Evolutionary conservation across 1,140 invertebrate species (phyloP), one percentile per base, ranked within the genome.

Genomic region (Eupeodes corollae): DNA sequence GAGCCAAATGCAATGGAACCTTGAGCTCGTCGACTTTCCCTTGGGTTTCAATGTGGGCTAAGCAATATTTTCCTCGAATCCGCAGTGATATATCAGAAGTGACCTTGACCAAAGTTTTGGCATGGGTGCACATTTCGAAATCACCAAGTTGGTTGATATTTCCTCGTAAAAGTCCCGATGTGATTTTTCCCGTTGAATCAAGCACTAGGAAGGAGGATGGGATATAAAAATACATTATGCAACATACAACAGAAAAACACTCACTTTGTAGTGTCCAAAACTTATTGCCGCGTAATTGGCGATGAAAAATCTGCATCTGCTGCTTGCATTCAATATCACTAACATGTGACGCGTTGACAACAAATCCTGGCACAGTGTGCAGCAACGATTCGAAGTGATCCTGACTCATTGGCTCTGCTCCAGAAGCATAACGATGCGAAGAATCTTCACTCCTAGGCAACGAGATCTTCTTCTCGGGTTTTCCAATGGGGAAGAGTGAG

Each of bases 61-160:
- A 58, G 54, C 82, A 84, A 60, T 84, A 84, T 59, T 82, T 79
- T 30, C 80, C 80, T 49, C 78, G 72, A 18, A 84, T 68, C 48
- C 74, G 77, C 10, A 79, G 70, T 1, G 74, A 55, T 38, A 65
- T 69, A 0, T 71, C 70, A 6, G 70, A 63, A 21, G 70, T 69
- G 19, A 70, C 49, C 61, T 79, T 78, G 1, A 80, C 73, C 6
- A 73, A 67, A 8, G 77, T 76, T 40, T 70, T 61, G 32, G 78
- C 70, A 13, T 64, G 70, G 33, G 81, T 66, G 56, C 82, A 84
- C 63, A 82, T 74, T 59, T 83, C 79, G 59, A 79, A 84, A 63
- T 84, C 80, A 32, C 82, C 82, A 13, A 83, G 58, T 58, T 82
- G 79, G 63, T 82, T 81, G 21, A 78, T 72, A 61, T 84, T 82